Base-by-base conservation (phyloP, 2,888 invertebrate genomes). In the Heteromurus nitidus region DNA sequence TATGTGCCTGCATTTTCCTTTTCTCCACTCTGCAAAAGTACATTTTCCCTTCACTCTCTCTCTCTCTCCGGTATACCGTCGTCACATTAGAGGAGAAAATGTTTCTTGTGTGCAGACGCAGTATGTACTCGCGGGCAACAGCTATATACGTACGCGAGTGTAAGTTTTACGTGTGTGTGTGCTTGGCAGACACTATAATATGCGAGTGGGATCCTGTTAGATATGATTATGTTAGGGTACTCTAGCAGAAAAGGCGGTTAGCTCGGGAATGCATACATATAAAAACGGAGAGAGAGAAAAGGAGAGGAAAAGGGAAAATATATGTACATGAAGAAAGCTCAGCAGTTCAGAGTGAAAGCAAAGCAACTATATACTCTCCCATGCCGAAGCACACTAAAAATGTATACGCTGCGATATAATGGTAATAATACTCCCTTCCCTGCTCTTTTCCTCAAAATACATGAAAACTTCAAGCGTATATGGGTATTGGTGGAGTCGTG, bases 211-310 rank as follows among this genome's bases (percentile, higher is more conserved):
- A 81, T 81, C 81, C 81, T 75, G 70, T 81, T 81, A 81, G 81
- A 75, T 81, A 81, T 81, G 81, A 81, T 81, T 81, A 75, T 81
- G 81, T 75, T 75, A 75, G 81, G 65, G 81, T 75, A 81, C 81
- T 81, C 81, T 81, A 70, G 75, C 81, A 81, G 81, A 81, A 81
- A 81, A 81, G 81, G 81, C 81, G 81, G 81, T 70, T 81, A 75
- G 75, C 68, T 74, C 62, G 47, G 80, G 68, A 80, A 74, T 80
- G 72, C 73, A 31, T 36, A 70, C 53, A 53, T 13, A 7, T 53
- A 24, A 53, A n/a, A 22, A 60, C 18, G 36, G 42, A 36, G 20
- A 62, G 62, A 62, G 20, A 50, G 30, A 31, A 20, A 31, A 31
- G 36, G 5, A 13, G 36, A 9, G 13, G 36, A 30, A 36, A 7